Evolutionary conservation across 2,888 invertebrate species (phyloP), one percentile per base, ranked within the genome.

Genomic region (Esperia sulphurella): DNA sequence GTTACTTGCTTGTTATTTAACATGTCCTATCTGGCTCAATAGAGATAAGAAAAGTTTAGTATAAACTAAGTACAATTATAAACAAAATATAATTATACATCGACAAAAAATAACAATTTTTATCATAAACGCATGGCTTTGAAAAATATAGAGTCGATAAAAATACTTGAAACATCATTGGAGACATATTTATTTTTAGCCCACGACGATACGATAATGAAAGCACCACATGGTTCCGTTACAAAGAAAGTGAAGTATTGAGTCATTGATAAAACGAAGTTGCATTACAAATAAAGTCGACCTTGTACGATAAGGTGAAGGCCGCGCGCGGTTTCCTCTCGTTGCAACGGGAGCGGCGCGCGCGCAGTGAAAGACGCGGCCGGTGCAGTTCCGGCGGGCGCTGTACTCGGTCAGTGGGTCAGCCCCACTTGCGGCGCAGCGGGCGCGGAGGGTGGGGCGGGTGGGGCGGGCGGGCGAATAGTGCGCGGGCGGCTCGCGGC

Each of bases 321-420:
- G 87, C 82, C 85, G 75, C 71, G 65, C 71, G 68, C 67, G 68
- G 72, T 75, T 81, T 83, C 82, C 84, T 83, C 75, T 76, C 71
- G 59, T 67, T 69, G 71, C 77, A 80, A 76, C 79, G 78, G 83
- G 83, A 81, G 79, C 79, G 68, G 58, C 66, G 68, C 71, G 65
- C 65, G 65, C 59, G 54, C 57, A 45, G 72, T 71, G 76, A 79
- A 74, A 79, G 76, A 79, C 76, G 78, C 43, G 45, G 52, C 57
- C 65, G 68, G 79, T 85, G 88, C 86, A 86, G 84, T 83, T 86
- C 87, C 87, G 86, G 81, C 72, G 76, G 53, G 63, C 61, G 65
- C 61, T 75, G 82, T 82, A 84, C 73, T 85, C 79, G 87, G 90
- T 89, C 88, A 90, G 77, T 90, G 81, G 89, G 90, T 88, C 89